These are phyloP conservation scores for Hemithea aestivaria DNA, from an alignment of 2,888 invertebrate genomes.

Conservation along the genomic window DNA sequence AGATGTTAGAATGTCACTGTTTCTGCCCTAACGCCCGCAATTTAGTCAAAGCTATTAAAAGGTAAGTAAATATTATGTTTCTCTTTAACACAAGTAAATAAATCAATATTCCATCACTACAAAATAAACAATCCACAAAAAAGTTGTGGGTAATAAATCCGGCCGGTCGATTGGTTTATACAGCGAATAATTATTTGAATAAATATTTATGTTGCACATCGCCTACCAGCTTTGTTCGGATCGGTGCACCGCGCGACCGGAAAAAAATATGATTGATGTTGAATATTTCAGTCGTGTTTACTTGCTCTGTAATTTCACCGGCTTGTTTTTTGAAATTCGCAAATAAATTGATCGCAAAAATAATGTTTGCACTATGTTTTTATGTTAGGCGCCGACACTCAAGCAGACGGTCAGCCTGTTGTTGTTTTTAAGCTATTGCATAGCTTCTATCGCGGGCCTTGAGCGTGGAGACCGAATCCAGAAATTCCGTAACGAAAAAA, in stretches of 20 bases:
- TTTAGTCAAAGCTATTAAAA: too few relatives aligned
- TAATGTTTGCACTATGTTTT: too few relatives aligned
- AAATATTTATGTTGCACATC: conserved; percentile 43
- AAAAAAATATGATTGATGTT: conserved; percentile 33
- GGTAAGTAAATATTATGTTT: too few relatives aligned
- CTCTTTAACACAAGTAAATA: conserved; percentile 40
- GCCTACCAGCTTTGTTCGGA: conserved; percentile 23
- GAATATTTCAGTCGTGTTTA: conserved; percentile 6
- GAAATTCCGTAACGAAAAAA: too few relatives aligned
- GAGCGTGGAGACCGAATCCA: too few relatives aligned
- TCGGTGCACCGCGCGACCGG: conserved; percentile 24
- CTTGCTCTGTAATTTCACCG: background rate
- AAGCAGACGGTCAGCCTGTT: too few relatives aligned
- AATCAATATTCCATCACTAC: conserved; percentile 12
- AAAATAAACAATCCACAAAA: conserved; percentile 36
- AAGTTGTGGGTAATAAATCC: conserved; percentile 36
- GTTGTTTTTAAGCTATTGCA: too few relatives aligned
- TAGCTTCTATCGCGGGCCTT: too few relatives aligned
- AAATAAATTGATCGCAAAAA: background rate
- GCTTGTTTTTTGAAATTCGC: background rate
- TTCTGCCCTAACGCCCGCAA: too few relatives aligned
- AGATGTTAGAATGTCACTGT: too few relatives aligned
- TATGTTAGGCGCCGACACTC: too few relatives aligned
- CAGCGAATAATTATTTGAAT: conserved; percentile 44
- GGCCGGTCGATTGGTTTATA: conserved; percentile 36